phyloP scores from a whole-genome alignment of 2,888 invertebrate genomes.

The Acholoe squamosa region DNA sequence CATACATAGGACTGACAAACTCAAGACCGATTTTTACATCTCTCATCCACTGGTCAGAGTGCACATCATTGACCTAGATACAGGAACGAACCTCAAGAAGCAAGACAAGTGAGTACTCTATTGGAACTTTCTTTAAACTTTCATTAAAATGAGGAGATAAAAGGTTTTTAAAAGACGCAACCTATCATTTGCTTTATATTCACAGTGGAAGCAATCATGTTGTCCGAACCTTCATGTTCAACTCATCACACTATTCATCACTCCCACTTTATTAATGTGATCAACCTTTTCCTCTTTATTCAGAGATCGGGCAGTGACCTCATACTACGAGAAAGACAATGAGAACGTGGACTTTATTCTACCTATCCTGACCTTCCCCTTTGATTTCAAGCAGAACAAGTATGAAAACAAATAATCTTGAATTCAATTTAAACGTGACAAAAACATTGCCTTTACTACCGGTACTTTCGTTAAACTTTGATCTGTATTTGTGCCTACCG shows the following conservation, averaged over 20 bases:
- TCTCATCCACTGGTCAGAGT: slow-evolving; percentile 87
- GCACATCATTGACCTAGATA: slow-evolving; percentile 86
- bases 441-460: too few relatives aligned
- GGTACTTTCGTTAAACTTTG: too few relatives aligned
- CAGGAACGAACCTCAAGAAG: slow-evolving; percentile 85
- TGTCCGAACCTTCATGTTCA: too few relatives aligned
- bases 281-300: too few relatives aligned
- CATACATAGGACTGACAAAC: slow-evolving; percentile 86
- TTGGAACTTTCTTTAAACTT: background rate
- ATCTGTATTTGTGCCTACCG: too few relatives aligned
- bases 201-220: too few relatives aligned
- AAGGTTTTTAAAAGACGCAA: background rate
- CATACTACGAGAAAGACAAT: slow-evolving; percentile 84
- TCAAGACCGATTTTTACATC: slow-evolving; percentile 86
- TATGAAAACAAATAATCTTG: slow-evolving; percentile 76
- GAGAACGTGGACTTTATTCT: slow-evolving; percentile 84
- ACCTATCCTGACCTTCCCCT: slow-evolving; percentile 87
- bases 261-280: too few relatives aligned
- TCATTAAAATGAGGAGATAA: background rate
- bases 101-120: slow-evolving; percentile 81
- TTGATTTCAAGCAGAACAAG: slow-evolving; percentile 86
- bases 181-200: too few relatives aligned
- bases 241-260: too few relatives aligned
- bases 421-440: too few relatives aligned
- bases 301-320: slow-evolving; percentile 84